Conservation (phyloP, 2,113 vertebrate species). For the Takifugu flavidus region DNA sequence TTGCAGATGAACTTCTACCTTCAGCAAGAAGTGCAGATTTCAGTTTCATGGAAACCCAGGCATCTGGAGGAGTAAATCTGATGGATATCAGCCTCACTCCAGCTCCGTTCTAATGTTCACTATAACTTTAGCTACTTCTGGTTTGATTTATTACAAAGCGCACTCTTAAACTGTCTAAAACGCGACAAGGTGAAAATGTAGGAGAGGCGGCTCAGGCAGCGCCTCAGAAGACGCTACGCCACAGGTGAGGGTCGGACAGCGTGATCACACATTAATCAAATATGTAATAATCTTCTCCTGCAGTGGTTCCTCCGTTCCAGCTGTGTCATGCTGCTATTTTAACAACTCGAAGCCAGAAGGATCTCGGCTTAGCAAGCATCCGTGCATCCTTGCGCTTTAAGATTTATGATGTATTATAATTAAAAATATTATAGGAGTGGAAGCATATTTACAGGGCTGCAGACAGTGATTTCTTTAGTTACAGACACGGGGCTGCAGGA, state of each 20-base stretch:
- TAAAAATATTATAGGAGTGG: background rate
- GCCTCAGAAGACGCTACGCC: background rate
- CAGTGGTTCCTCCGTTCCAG: background rate
- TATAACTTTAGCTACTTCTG: too few relatives aligned
- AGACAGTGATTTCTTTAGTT: background rate
- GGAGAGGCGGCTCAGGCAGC: background rate
- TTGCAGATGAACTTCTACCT: too few relatives aligned
- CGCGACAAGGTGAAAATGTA: background rate
- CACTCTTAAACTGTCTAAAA: background rate
- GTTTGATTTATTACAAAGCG: too few relatives aligned
- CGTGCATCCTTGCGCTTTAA: background rate
- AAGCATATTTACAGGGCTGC: background rate
- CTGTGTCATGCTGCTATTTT: background rate
- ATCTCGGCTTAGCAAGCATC: background rate
- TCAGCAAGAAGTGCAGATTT: too few relatives aligned
- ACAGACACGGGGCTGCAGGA: background rate
- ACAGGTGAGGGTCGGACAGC: background rate
- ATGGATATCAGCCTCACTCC: too few relatives aligned
- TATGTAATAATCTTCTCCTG: background rate
- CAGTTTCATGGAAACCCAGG: too few relatives aligned
- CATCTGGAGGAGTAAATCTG: too few relatives aligned
- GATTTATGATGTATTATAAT: too few relatives aligned
- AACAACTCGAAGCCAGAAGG: too few relatives aligned
- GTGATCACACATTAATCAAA: background rate
- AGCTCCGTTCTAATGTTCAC: too few relatives aligned